phyloP scores from a whole-genome alignment of 1,140 invertebrate genomes.

The Argopecten irradians region DNA sequence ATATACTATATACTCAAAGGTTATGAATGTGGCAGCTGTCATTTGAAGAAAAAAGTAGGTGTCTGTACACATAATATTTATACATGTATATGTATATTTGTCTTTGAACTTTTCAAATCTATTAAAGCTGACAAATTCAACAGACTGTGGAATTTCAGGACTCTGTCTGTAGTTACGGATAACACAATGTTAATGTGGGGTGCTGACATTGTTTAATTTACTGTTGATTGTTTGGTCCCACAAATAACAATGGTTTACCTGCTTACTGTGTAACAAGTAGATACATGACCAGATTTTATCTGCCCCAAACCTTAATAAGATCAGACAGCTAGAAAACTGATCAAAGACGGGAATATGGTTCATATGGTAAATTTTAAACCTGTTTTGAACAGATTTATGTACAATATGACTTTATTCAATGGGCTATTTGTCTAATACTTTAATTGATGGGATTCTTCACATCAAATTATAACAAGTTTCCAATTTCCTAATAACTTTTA shows the following conservation, averaged over 20 bases:
- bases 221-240: neutral
- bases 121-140: neutral
- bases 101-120: neutral
- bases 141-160: neutral
- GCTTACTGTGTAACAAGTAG: neutral
- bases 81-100: neutral
- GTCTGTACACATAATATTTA: neutral
- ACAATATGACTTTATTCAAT: neutral
- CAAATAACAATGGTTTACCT: neutral
- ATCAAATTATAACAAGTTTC: neutral
- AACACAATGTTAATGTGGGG: neutral
- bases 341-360: neutral
- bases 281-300: neutral
- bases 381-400: neutral
- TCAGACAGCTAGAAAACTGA: neutral
- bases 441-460: neutral
- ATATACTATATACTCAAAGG: too few relatives aligned
- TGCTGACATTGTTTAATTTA: constrained; percentile 12
- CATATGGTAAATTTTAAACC: neutral
- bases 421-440: neutral
- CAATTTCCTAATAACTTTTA: neutral
- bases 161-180: neutral
- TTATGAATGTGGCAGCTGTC: neutral
- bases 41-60: neutral
- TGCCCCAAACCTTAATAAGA: neutral